Base-by-base conservation (phyloP, 1,140 invertebrate species). In the Amphibalanus amphitrite region DNA sequence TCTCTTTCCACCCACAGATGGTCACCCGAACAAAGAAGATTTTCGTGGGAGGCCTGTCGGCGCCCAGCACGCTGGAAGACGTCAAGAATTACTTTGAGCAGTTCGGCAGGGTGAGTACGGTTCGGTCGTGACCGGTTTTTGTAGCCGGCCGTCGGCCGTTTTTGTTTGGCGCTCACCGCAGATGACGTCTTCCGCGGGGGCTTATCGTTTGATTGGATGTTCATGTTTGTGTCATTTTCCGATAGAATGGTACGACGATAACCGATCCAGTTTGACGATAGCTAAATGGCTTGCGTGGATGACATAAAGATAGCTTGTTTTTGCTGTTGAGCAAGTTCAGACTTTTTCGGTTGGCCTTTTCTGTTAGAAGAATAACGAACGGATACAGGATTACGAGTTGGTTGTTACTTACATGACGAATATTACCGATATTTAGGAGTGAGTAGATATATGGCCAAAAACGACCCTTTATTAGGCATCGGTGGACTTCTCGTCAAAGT, bases 21-120 rank as follows among this genome's bases (percentile, higher is more conserved):
- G 95, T 99, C 82, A 98, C 96, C 83, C 91, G 94, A 86, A 99
- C 97, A 85, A 99, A 99, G 89, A 99, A 99, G 87, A 98, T 99
- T 85, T 99, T 99, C 85, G 96, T 99, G 80, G 97, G 97, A 77
- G 97, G 97, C 78, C 86, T 99, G 78, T 98, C 96, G 78, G 94
- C 96, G 78, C 94, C 94, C 78, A 99, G 96, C 79, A 99, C 95
- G 79, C 88, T 98, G 79, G 97, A 99, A 84, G 97, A 99, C 84
- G 94, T 99, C 80, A 98, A 98, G 87, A 95, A 93, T 83, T 99
- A 99, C 85, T 99, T 99, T 84, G 93, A 96, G 84, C 93, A 98
- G 83, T 99, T 97, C 83, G 97, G 97, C 84, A 92, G 93, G 89
- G 95, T 98, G 84, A 94, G 93, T 91, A 75, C 67, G 26, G 20